Evolutionary conservation across 2,113 vertebrate species (phyloP), one percentile per base, ranked within the genome.

Genomic region (Dasyprocta punctata): DNA sequence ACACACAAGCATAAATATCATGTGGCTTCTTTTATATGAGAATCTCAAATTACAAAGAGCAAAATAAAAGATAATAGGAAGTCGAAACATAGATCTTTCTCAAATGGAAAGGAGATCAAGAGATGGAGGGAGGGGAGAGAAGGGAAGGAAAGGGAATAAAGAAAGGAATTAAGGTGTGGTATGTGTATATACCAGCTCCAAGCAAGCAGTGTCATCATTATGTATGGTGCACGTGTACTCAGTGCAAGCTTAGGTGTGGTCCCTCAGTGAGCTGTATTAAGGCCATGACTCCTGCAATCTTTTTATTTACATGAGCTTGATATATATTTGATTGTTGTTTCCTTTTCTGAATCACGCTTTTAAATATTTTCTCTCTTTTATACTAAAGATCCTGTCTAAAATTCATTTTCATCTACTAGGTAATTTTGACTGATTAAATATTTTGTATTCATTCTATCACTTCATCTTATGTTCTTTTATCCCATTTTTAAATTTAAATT

Each of bases 271-370:
- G 3, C 3, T 56, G 16, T 54, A 0, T 38, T 82, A 28, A 52
- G 38, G 20, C 49, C 44, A 38, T 60, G 38, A 69, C 26, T 28
- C 38, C n/a, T 33, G 14, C 78, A 89, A 17, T n/a, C 30, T 16
- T 71, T 83, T 41, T 30, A 8, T 78, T 87, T 69, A 7, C 13
- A 61, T 81, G 92, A 63, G 9, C 14, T 75, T 75, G 36, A 73
- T 81, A 33, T 3, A 36, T 80, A 30, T 65, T 85, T 61, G 20
- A 16, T 47, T 26, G 26, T 49, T 33, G 77, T 88, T 41, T 41
- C 47, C n/a, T 83, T 90, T 71, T 71, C 49, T 75, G 20, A 89
- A 54, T 86, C 19, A 33, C 44, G 92, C 52, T 75, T 77, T 86
- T 85, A 71, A 58, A 71, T 92, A 33, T 22, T 54, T 13, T 65